phyloP scores from a whole-genome alignment of 2,113 vertebrate genomes.

The Eurystomus gularis region DNA sequence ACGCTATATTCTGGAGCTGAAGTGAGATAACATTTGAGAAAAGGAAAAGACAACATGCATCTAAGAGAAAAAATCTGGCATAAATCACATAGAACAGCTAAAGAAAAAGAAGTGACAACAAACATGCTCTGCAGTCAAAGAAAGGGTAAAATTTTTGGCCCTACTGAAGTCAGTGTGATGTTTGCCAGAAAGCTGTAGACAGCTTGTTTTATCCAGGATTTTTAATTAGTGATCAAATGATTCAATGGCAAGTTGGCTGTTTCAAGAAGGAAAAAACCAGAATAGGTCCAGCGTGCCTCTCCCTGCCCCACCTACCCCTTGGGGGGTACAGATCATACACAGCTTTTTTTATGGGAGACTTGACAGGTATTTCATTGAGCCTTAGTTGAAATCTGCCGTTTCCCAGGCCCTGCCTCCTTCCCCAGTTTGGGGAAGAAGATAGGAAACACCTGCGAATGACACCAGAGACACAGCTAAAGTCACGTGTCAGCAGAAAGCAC shows the following conservation, averaged over 20 bases:
- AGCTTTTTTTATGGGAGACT: not conserved
- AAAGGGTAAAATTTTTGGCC: conserved; percentile 49
- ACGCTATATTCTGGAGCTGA: not conserved
- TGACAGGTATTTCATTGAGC: conserved; percentile 47
- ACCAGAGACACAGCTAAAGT: not conserved
- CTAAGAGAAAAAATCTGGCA: not conserved
- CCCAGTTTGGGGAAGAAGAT: conserved; percentile 12
- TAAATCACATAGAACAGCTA: not conserved
- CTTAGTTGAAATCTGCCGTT: not conserved
- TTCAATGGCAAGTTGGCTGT: conserved; percentile 39
- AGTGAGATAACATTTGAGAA: not conserved
- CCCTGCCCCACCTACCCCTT: conserved; percentile 15
- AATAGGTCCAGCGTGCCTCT: conserved; percentile 29
- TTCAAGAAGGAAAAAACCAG: not conserved
- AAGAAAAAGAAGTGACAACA: conserved; percentile 4
- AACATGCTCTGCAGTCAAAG: conserved; percentile 12
- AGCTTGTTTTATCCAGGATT: conserved; percentile 40
- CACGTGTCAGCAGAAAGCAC: not conserved
- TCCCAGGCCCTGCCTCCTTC: conserved; percentile 19
- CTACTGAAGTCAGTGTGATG: not conserved
- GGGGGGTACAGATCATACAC: conserved; percentile 24
- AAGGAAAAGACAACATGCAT: not conserved
- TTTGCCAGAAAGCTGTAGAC: conserved; percentile 42
- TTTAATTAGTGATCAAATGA: conserved; percentile 60
- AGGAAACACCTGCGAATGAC: conserved; percentile 43